Evolutionary conservation across 2,888 invertebrate genomes (phyloP).

Genomic region (Zelleria hepariella): DNA sequence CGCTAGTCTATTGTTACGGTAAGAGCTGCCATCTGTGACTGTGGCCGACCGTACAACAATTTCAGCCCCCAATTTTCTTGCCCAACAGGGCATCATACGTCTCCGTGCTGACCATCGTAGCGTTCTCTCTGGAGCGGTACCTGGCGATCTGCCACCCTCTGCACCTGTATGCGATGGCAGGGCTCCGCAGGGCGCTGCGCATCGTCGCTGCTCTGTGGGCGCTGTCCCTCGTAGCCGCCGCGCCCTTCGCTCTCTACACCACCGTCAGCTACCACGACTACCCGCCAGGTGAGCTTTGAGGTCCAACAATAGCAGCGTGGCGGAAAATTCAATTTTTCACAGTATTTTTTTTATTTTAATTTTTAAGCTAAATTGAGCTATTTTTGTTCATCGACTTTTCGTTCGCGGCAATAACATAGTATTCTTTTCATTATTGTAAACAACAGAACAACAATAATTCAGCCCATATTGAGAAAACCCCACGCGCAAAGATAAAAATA

Average conservation of each 20-base stretch:
- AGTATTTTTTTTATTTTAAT: no score
- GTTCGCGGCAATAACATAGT: no score
- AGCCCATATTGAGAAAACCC: no score
- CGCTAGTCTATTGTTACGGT: no score
- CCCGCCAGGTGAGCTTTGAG: constrained; percentile 72
- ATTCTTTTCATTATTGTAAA: no score
- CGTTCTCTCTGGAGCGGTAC: constrained; percentile 92
- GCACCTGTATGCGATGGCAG: constrained; percentile 85
- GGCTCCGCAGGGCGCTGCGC: constrained; percentile 83
- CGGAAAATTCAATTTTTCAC: no score
- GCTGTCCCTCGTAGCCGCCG: constrained; percentile 79
- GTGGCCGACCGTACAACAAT: not conserved
- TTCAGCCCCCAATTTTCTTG: constrained; percentile 10
- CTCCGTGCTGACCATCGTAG: constrained; percentile 91
- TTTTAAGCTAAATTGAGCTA: no score
- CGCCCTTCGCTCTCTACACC: constrained; percentile 83
- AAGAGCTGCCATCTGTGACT: no score
- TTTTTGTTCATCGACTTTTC: no score
- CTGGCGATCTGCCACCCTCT: constrained; percentile 93
- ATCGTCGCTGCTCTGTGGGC: constrained; percentile 86
- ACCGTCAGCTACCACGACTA: constrained; percentile 81
- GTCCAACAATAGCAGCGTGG: not conserved
- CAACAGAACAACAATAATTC: no score
- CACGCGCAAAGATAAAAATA: no score
- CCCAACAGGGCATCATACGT: constrained; percentile 85